Evolutionary conservation across 2,797 vertebrate genomes (phyloP), one percentile per base, ranked within the genome.

Genomic region (Nyctalus aviator): DNA sequence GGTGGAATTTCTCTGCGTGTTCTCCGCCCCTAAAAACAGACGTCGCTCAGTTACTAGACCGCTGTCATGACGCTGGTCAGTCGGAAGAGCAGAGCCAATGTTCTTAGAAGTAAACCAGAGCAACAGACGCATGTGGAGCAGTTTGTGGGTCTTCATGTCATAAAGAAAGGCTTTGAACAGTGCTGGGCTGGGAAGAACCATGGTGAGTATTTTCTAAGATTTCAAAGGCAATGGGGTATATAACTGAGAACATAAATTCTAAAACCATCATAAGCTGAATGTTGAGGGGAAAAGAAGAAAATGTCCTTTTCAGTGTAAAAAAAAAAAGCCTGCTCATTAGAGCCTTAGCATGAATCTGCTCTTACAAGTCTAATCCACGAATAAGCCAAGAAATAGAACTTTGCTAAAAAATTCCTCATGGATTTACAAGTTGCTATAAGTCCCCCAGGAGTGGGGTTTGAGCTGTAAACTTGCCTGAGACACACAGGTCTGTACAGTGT

Each of bases 401-500:
- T 91, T 95, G 82, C 97, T 98, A 97, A 97, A 98, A 98, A 98
- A 98, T 98, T 98, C 98, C 98, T 98, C 98, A 98, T 97, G 97
- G 97, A 97, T 98, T 98, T 98, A 97, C 97, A 98, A 98, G 97
- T 97, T 98, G 96, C 97, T 97, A 92, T 97, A 98, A 97, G 92
- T 97, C 97, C 96, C 97, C 82, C 94, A 92, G 96, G 94, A 98
- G 93, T 97, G 87, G 94, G 95, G 93, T 97, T 97, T 96, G 93
- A 93, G 92, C 97, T 97, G 97, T 97, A 98, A 98, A 97, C 85
- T 95, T 96, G 84, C 94, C 89, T 94, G 97, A 98, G 96, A 97
- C 96, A 98, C 95, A 98, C 96, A 98, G 96, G 94, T 97, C 98
- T 97, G 95, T 88, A 96, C 59, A 73, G 96, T 96, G 95, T 88